These are phyloP conservation scores for Cerceris ruficornis DNA, from an alignment of 2,888 invertebrate species.

Conservation along the genomic window DNA sequence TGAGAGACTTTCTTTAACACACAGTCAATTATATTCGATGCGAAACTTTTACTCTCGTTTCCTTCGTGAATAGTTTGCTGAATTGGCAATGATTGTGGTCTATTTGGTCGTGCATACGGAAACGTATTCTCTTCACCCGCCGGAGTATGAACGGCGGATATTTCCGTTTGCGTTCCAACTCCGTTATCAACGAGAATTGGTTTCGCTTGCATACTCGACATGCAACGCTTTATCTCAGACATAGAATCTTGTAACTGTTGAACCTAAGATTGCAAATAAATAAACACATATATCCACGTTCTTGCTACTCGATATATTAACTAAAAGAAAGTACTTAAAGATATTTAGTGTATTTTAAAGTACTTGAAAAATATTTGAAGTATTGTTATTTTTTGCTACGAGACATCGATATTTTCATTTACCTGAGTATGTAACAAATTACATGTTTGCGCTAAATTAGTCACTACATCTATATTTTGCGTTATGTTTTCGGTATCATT, in stretches of 20 bases:
- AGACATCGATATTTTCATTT: conserved; percentile 46
- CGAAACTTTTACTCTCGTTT: conserved; percentile 73
- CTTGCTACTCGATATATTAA: neutral
- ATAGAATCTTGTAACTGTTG: conserved; percentile 90
- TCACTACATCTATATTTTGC: conserved; percentile 86
- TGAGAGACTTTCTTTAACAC: conserved; percentile 77
- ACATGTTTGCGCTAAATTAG: conserved; percentile 90
- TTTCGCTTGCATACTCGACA: conserved; percentile 82
- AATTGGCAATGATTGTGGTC: conserved; percentile 77
- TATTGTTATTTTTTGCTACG: neutral
- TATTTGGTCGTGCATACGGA: conserved; percentile 78
- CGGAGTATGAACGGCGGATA: conserved; percentile 90
- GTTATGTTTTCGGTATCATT: conserved; percentile 73
- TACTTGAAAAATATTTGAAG: too few relatives aligned
- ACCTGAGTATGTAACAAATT: conserved; percentile 89
- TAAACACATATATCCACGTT: neutral
- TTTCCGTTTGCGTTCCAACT: conserved; percentile 90
- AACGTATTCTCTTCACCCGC: conserved; percentile 81
- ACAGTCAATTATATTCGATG: conserved; percentile 70
- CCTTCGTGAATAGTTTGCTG: conserved; percentile 78
- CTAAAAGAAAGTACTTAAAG: too few relatives aligned
- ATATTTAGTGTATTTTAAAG: too few relatives aligned
- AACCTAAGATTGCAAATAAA: conserved; percentile 83
- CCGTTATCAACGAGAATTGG: conserved; percentile 80
- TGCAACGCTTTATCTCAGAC: conserved; percentile 89